Evolutionary conservation across 2,113 vertebrate species (phyloP), one percentile per base, ranked within the genome.

Genomic region (Phylloscopus trochiloides): DNA sequence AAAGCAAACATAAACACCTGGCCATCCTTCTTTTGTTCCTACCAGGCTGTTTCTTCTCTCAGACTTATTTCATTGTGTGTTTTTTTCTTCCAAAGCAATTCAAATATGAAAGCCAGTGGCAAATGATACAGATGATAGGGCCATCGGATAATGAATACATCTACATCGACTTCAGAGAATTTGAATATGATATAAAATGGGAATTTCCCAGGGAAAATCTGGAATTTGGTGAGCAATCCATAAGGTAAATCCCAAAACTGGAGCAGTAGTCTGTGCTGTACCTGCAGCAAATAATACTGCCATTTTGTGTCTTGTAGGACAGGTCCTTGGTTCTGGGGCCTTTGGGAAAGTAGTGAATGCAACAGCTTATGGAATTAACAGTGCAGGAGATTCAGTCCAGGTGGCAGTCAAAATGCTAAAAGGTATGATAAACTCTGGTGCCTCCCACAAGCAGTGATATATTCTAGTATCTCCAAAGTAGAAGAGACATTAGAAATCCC

Each of bases 391-490:
- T 57, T 98, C 98, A 1, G 97, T 98, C 96, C 98, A 99, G 94
- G 99, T 99, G 2, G 99, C 99, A 3, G 99, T 99, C 62, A 99
- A 99, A 98, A 99, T 99, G 99, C 97, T 99, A 15, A 99, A 99
- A 99, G 99, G 99, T 99, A 97, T 14, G 4, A 71, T 78, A 36
- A 91, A 47, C 8, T 31, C 50, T 70, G 47, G 20, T 45, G 34
- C 25, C 29, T 62, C 55, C 57, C 3, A 1, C 45, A 75, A 77
- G 36, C 24, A 48, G 8, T 22, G 17, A 43, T 6, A 11, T 40
- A 2, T 47, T 45, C 57, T 34, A 36, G 31, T 0, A 0, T 13
- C 59, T 82, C 86, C 43, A 62, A 88, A 74, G 29, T 12, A 85
- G 47, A 72, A 93, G 24, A 3, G 1, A 26, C 12, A 1, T 36